These are phyloP conservation scores for Limnephilus rhombicus DNA, from an alignment of 2,888 invertebrate species.

Conservation along the genomic window DNA sequence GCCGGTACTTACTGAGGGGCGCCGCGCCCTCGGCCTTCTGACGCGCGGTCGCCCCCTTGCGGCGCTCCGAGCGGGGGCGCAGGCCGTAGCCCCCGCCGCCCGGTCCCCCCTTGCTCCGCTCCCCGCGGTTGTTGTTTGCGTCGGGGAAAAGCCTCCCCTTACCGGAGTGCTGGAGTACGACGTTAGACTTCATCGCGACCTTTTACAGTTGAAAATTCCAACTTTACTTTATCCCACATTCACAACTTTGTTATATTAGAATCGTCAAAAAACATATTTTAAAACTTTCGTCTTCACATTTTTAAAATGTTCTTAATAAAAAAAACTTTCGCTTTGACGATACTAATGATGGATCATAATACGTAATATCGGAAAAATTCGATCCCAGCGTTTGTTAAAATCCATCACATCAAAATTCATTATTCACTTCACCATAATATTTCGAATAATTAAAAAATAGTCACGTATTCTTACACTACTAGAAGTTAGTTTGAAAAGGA, in stretches of 20 bases:
- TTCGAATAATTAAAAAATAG: neutral
- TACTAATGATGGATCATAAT: neutral
- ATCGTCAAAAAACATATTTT: neutral
- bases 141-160: conserved; percentile 68
- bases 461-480: neutral
- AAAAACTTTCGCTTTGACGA: neutral
- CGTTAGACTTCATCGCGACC: conserved; percentile 61
- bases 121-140: conserved; percentile 71
- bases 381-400: neutral
- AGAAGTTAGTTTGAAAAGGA: neutral
- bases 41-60: neutral
- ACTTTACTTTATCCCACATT: neutral
- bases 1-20: conserved; percentile 82
- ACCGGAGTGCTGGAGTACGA: conserved; percentile 53
- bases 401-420: conserved; percentile 32
- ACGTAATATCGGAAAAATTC: neutral
- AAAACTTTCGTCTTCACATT: neutral
- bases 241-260: neutral
- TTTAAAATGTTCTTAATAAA: neutral
- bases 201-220: neutral
- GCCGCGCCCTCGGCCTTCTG: conserved; percentile 56
- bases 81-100: conserved; percentile 72
- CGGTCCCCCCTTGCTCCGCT: conserved; percentile 66
- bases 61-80: conserved; percentile 68
- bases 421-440: neutral